Conservation (phyloP, 2,113 vertebrate genomes). For the Syrrhaptes paradoxus region DNA sequence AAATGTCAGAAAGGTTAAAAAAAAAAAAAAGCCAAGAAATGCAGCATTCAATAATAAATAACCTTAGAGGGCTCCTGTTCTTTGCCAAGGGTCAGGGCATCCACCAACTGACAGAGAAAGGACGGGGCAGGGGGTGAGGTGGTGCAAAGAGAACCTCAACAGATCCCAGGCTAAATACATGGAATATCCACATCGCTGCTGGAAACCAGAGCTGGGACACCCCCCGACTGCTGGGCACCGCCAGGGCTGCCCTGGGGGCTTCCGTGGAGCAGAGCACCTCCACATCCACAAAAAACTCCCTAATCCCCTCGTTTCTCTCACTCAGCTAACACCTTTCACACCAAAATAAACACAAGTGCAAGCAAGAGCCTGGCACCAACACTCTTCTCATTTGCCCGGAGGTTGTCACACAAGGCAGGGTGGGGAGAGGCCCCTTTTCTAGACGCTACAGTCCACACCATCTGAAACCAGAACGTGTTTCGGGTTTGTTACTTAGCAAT, state of each 20-base stretch:
- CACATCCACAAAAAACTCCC: neutral
- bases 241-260: neutral
- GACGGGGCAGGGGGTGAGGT: neutral
- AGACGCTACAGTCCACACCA: fast-evolving
- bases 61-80: neutral
- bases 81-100: neutral
- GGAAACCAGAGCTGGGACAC: neutral
- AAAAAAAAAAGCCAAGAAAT: neutral
- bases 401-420: fast-evolving
- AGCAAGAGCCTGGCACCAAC: fast-evolving
- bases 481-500: neutral
- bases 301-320: fast-evolving
- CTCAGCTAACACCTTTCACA: neutral
- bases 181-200: neutral
- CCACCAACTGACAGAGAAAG: neutral
- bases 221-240: fast-evolving
- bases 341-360: neutral
- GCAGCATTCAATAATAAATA: neutral
- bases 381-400: neutral
- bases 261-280: neutral
- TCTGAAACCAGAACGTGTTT: neutral
- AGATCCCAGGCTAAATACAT: neutral
- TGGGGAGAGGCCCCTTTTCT: neutral
- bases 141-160: neutral
- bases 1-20: neutral